Percentiles rank a stretch among this genome's conserved stretches.
Evolutionary conservation across 2,888 invertebrate species (phyloP).

Genomic region (Cerastoderma edule): DNA sequence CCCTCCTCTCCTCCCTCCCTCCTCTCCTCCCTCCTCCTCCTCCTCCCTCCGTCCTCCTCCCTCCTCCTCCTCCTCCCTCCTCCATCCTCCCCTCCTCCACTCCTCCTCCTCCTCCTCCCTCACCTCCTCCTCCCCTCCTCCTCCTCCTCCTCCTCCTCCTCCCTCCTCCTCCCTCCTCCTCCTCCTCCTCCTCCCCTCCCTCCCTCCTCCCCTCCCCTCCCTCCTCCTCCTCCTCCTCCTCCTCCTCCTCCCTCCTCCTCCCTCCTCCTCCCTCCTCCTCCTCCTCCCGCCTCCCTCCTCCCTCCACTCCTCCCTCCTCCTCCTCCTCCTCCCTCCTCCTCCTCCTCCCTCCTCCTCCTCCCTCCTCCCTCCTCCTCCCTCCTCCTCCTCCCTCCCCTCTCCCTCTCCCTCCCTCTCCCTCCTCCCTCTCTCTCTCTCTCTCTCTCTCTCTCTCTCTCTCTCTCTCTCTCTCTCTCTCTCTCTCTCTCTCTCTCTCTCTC

Average conservation of each 20-base stretch:
- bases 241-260: not conserved
- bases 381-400: not conserved
- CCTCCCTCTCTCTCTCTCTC: not conserved
- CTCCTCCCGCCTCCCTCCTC: not conserved
- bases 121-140: not conserved
- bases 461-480: not conserved
- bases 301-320: not conserved
- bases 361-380: not conserved
- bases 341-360: not conserved
- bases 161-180: not conserved
- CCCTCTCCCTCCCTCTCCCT: not conserved
- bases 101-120: not conserved
- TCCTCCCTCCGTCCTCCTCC: not conserved
- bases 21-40: not conserved
- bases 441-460: not conserved
- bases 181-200: not conserved
- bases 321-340: not conserved
- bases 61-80: not conserved
- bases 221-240: not conserved
- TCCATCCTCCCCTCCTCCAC: not conserved
- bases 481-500: not conserved
- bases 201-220: not conserved
- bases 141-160: not conserved
- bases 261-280: not conserved
- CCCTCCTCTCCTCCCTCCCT: not conserved